Evolutionary conservation across 2,888 invertebrate species (phyloP).

Genomic region (Luffia ferchaultella): DNA sequence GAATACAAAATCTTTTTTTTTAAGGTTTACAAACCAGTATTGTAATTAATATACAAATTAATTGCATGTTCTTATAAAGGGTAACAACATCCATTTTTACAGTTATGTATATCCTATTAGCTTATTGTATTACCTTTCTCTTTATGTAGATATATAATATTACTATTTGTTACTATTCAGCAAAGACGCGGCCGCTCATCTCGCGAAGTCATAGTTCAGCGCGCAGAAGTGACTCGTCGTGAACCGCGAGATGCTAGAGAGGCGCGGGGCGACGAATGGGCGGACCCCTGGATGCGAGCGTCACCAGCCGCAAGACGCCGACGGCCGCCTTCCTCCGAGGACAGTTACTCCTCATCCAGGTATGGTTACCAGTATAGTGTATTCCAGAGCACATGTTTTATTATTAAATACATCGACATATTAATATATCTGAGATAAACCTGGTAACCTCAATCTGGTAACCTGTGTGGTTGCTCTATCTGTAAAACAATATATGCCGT

Average conservation of each 20-base stretch:
- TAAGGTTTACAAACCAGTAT: too few species aligned
- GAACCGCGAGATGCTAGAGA: conserved; percentile 19
- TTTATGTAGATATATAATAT: too few species aligned
- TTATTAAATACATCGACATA: conserved; percentile 1
- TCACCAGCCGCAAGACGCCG: conserved; percentile 56
- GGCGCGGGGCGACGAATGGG: conserved; percentile 87
- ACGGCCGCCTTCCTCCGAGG: conserved; percentile 49
- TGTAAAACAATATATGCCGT: too few species aligned
- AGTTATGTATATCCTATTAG: too few species aligned
- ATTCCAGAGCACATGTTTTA: neutral
- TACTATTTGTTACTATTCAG: neutral
- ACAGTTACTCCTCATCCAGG: conserved; percentile 58
- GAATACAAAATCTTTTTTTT: too few species aligned
- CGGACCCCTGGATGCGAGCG: conserved; percentile 90
- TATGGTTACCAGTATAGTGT: conserved; percentile 17
- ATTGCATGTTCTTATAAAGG: too few species aligned
- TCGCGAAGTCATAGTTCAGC: conserved; percentile 80
- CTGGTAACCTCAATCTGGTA: too few species aligned
- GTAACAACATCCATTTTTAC: too few species aligned
- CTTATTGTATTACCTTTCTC: too few species aligned
- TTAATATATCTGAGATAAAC: too few species aligned
- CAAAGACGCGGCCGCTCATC: conserved; percentile 68
- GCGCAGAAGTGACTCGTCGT: conserved; percentile 37
- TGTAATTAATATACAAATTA: too few species aligned
- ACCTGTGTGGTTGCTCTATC: too few species aligned